phyloP scores from a whole-genome alignment of 2,797 vertebrate genomes.

The Gastrophryne carolinensis region DNA sequence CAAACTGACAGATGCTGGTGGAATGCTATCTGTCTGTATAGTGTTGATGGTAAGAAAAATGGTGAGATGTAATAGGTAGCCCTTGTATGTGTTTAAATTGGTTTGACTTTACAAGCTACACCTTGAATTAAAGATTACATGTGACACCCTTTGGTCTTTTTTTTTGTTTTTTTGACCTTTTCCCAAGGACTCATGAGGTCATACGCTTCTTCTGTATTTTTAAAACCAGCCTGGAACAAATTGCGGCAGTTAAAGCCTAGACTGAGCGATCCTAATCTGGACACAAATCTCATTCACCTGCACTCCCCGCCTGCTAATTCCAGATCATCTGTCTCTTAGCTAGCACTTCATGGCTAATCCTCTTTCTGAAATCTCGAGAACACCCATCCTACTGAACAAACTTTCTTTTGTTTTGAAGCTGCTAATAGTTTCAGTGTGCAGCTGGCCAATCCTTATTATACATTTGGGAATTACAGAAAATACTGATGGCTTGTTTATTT shows the following conservation, averaged over 20 bases:
- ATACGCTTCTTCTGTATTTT: neutral
- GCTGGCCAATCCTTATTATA: neutral
- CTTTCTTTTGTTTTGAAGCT: conserved; percentile 13
- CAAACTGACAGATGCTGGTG: no score
- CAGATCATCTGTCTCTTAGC: conserved; percentile 21
- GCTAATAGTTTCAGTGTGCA: conserved; percentile 22
- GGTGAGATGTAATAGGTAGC: no score
- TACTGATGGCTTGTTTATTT: neutral
- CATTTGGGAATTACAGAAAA: neutral
- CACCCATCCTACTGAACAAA: conserved; percentile 6
- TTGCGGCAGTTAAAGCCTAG: neutral
- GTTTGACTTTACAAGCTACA: no score
- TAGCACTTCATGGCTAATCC: conserved; percentile 33
- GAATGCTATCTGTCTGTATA: no score
- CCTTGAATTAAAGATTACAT: no score
- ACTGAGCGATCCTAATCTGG: conserved; percentile 23
- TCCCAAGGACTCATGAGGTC: no score
- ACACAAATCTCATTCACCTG: conserved; percentile 40
- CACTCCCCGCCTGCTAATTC: conserved; percentile 21
- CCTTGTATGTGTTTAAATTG: no score
- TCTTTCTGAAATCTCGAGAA: conserved; percentile 36
- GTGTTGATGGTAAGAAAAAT: no score
- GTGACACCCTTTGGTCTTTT: no score
- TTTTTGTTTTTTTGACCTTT: no score
- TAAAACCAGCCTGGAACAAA: neutral